Base-by-base conservation (phyloP, 2,113 vertebrate genomes). In the Lepisosteus osseus region DNA sequence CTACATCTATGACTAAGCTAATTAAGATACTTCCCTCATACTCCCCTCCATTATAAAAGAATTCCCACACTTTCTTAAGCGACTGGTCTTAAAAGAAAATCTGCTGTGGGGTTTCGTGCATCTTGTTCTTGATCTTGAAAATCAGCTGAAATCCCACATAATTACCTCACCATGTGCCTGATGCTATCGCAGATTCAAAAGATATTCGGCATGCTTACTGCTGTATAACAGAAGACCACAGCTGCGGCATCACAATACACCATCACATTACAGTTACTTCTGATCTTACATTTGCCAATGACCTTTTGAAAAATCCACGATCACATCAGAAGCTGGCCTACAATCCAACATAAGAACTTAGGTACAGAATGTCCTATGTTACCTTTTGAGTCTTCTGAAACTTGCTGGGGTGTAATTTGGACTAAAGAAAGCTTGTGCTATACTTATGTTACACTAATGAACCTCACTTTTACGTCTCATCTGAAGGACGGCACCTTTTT, bases 221-320 rank as follows among this genome's bases (percentile, higher is more conserved):
- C 68, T 45, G 65, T 69, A 61, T 78, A 72, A 75, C 15, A 67
- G 72, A 14, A 43, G 17, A 71, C 62, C 75, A 42, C 67, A 62
- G 71, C 69, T 76, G 72, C 61, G 79, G 42, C 78, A 71, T 76
- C n/a, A 61, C 8, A 63, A 68, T 43, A 62, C 73, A 77, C 76
- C 65, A 80, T 41, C 74, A 68, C 51, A 59, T 56, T 65, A 51
- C 62, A 66, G 78, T 54, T 61, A 77, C 54, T 82, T 83, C 75
- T 74, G 71, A 77, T 75, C 82, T 80, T 59, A 79, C 70, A 29
- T 57, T 80, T 71, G 77, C 70, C 77, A 80, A 80, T 70, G 43
- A 47, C 5, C 47, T 13, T 75, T 71, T 67, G 81, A 84, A 83
- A 82, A 29, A 29, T 79, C 76, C 68, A 73, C 73, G 64, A 74